Percentiles rank a stretch among this genome's conserved stretches.
Conservation (phyloP, 2,888 invertebrate species). For the Alsophila aescularia region DNA sequence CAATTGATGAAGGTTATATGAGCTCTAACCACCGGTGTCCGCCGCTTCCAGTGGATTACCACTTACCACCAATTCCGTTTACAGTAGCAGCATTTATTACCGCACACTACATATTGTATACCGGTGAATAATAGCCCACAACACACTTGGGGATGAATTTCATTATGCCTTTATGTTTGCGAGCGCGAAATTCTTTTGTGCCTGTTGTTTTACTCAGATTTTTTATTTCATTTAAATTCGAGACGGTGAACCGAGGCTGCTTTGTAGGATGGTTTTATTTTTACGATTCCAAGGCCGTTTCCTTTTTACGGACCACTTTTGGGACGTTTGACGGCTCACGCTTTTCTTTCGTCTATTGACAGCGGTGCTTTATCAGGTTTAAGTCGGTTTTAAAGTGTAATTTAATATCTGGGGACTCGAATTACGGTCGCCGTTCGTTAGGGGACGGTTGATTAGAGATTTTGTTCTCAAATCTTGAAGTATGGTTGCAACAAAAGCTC, state of each 20-base stretch:
- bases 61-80: constrained; percentile 45
- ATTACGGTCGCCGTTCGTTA: constrained; percentile 10
- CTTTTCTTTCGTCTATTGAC: constrained; percentile 38
- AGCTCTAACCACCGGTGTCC: constrained; percentile 14
- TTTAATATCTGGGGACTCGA: constrained; percentile 27
- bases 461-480: not conserved
- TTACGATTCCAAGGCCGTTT: constrained; percentile 39
- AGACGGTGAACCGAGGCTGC: constrained; percentile 38
- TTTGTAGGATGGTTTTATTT: constrained; percentile 39
- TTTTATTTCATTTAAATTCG: constrained; percentile 64
- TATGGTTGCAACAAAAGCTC: not conserved
- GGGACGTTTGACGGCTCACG: constrained; percentile 35
- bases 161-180: constrained; percentile 77
- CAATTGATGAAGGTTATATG: constrained; percentile 14
- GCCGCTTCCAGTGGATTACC: constrained; percentile 11
- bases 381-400: constrained; percentile 29
- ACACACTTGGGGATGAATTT: constrained; percentile 81
- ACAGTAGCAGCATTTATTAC: constrained; percentile 74
- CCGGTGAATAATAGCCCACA: constrained; percentile 78
- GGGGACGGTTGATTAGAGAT: constrained; percentile 1
- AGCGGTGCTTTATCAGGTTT: constrained; percentile 36
- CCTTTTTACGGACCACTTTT: constrained; percentile 36
- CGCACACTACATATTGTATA: constrained; percentile 78
- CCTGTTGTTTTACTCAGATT: constrained; percentile 63
- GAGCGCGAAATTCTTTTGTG: constrained; percentile 68